Evolutionary conservation across 2,113 vertebrate genomes (phyloP).

Genomic region (Archocentrus centrarchus): DNA sequence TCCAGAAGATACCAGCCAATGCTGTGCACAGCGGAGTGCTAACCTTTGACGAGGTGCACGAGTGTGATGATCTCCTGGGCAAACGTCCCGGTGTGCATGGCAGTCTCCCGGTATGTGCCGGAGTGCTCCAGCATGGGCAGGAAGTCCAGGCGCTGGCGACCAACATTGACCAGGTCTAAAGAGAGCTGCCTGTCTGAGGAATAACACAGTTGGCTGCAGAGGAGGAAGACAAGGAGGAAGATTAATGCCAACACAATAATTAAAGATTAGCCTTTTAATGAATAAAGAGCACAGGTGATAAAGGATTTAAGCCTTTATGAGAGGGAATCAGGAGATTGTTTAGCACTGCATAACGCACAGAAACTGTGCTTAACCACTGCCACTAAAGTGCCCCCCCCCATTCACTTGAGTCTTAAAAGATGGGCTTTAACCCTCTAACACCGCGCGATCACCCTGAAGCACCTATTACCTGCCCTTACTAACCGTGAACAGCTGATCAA

Average conservation of each 20-base stretch:
- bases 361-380: too few relatives aligned
- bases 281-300: background rate
- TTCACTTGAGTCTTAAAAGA: too few relatives aligned
- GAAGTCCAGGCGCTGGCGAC: conserved; percentile 88
- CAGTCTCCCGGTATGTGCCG: conserved; percentile 80
- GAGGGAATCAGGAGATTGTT: accelerated
- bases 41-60: conserved; percentile 97
- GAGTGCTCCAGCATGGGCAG: conserved; percentile 90
- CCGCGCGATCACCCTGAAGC: too few relatives aligned
- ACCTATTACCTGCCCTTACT: too few relatives aligned
- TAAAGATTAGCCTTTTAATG: background rate
- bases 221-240: background rate
- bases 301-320: background rate
- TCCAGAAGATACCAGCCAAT: too few relatives aligned
- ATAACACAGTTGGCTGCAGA: conserved; percentile 74
- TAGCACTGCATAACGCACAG: background rate
- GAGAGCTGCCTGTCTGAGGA: conserved; percentile 91
- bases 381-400: accelerated
- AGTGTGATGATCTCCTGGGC: conserved; percentile 95
- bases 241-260: background rate
- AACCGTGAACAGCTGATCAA: too few relatives aligned
- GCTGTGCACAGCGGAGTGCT: background rate
- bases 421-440: too few relatives aligned
- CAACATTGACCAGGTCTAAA: conserved; percentile 90
- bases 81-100: conserved; percentile 86